These are phyloP conservation scores for Chlorodrepanis virens DNA, from an alignment of 2,113 vertebrate species.

Conservation along the genomic window DNA sequence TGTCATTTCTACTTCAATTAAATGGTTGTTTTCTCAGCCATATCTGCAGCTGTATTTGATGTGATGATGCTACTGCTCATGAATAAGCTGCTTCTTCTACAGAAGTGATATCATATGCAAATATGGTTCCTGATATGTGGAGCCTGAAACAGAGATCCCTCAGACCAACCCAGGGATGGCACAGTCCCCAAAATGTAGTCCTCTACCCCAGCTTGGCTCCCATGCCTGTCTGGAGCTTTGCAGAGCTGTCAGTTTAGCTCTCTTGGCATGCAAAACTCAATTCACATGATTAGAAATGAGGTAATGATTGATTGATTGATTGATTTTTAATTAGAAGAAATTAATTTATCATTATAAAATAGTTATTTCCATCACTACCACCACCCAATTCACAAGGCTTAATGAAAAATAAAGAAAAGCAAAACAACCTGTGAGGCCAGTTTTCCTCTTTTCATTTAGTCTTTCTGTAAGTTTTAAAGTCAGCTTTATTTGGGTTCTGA, in stretches of 20 bases:
- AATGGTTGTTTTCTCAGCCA: background rate
- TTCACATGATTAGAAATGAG: background rate
- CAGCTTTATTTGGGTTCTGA: background rate
- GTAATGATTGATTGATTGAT: background rate
- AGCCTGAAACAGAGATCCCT: background rate
- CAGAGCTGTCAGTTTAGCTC: background rate
- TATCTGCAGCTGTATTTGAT: background rate
- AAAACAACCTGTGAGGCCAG: background rate
- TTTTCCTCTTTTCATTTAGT: background rate
- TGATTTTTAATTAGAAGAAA: background rate
- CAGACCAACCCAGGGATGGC: background rate
- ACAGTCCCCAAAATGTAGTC: background rate
- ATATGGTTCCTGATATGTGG: background rate
- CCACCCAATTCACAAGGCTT: background rate
- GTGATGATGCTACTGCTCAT: background rate
- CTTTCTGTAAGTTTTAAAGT: background rate
- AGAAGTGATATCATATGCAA: background rate
- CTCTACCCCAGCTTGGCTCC: background rate
- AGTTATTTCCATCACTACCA: background rate
- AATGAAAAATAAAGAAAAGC: background rate
- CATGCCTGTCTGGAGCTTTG: background rate
- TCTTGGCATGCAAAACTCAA: background rate
- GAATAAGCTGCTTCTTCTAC: constrained; percentile 14
- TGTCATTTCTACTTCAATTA: background rate
- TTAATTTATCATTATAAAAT: background rate